Conservation (phyloP, 1,140 invertebrate species). For the Centruroides sculpturatus region DNA sequence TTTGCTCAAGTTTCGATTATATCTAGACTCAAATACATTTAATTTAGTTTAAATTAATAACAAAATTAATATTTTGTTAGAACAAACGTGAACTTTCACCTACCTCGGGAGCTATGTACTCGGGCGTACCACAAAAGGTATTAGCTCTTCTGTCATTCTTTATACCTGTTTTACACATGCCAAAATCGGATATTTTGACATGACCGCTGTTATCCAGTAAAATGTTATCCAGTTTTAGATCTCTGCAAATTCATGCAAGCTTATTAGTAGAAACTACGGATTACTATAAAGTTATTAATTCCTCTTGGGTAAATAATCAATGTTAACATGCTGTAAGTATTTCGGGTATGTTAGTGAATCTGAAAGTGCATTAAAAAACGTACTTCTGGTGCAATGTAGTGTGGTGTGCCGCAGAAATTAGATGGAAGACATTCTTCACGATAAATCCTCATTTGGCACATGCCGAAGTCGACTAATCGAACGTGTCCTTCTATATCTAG, state of each 20-base stretch:
- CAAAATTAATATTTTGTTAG: neutral
- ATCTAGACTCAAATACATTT: neutral
- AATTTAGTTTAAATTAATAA: neutral
- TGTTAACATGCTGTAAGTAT: neutral
- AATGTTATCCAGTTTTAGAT: constrained; percentile 95
- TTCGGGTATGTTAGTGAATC: neutral
- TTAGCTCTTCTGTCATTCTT: constrained; percentile 85
- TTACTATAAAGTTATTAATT: no score
- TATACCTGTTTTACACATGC: constrained; percentile 97
- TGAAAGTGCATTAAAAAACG: neutral
- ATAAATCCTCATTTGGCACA: constrained; percentile 97
- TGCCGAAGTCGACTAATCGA: constrained; percentile 96
- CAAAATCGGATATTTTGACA: constrained; percentile 94
- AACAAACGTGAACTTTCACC: constrained; percentile 15
- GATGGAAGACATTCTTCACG: constrained; percentile 67
- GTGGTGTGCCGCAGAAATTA: constrained; percentile 98
- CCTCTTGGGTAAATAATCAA: neutral
- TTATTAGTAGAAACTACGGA: neutral
- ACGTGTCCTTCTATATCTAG: constrained; percentile 95
- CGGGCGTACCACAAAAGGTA: constrained; percentile 96
- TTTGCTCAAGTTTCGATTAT: neutral
- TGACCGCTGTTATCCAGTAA: constrained; percentile 92
- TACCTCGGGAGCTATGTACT: constrained; percentile 97
- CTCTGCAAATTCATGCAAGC: constrained; percentile 42
- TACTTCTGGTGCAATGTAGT: constrained; percentile 31